Evolutionary conservation across 2,797 vertebrate species (phyloP), one percentile per base, ranked within the genome.

Genomic region (Caiman crocodilus): DNA sequence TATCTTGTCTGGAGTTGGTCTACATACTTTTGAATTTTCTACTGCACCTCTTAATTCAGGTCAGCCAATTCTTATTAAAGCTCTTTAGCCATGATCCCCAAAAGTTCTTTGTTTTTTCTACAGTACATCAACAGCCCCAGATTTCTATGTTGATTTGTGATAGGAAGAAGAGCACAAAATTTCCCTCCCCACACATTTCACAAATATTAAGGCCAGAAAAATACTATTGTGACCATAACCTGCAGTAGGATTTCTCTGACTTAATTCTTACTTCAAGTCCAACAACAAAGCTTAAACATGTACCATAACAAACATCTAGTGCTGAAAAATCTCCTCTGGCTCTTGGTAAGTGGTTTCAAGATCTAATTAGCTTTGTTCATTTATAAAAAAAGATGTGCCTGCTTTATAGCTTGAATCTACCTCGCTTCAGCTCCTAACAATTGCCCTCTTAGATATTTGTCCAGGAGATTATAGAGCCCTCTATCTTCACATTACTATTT

Each of bases 301-400:
- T 42, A 94, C 94, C 91, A 89, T 87, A 93, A 93, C 60, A 95
- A 96, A 96, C 84, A 92, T 5, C 69, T 88, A 94, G 94, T 95
- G 30, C 2, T 90, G 88, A 87, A 94, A 94, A 95, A 97, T 83
- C 92, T 96, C 95, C 96, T 95, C 94, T 93, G 95, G 57, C 56
- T 32, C 90, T 82, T 89, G 74, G 15, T 82, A 96, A 95, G 69
- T 71, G 89, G 69, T 95, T 96, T 90, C 90, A 95, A 16, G 60
- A 65, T 76, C 88, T 94, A 94, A 88, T 95, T 90, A 90, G 20
- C 64, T 61, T 88, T 74, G 8, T 61, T 90, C 86, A 76, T 90
- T 35, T n/a, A n/a, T n/a, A 35, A 35, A 84, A 87, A 94, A 95
- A 90, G 50, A 76, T 76, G 69, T 75, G 90, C 61, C 2, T 93